Evolutionary conservation across 2,797 vertebrate genomes (phyloP).

Genomic region (Streptopelia turtur): DNA sequence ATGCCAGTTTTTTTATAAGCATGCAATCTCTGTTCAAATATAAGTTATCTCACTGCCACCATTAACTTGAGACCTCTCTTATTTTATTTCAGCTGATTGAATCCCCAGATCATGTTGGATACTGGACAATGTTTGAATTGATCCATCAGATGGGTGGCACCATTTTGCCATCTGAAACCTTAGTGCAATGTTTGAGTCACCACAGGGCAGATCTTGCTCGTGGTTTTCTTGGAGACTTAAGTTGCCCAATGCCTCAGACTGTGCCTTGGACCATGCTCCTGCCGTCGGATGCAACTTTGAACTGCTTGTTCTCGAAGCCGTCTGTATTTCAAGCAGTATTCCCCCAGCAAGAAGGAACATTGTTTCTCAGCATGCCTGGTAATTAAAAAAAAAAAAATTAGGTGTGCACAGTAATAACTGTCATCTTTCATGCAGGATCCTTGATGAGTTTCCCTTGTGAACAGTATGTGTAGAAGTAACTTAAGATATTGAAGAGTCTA

Average conservation of each 20-base stretch:
- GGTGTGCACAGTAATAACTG: neutral
- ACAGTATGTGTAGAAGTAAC: neutral
- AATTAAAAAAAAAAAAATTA: neutral
- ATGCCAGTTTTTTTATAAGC: neutral
- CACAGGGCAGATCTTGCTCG: neutral
- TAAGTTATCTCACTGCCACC: neutral
- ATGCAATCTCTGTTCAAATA: fast-evolving
- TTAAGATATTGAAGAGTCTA: neutral
- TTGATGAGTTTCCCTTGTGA: neutral
- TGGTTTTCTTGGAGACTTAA: neutral
- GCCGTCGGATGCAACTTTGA: constrained; percentile 80
- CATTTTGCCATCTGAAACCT: constrained; percentile 82
- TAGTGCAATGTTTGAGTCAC: constrained; percentile 62
- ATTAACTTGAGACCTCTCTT: neutral
- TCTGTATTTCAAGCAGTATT: constrained; percentile 80
- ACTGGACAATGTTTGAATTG: constrained; percentile 81
- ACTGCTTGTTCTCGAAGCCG: constrained; percentile 82
- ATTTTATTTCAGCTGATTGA: constrained; percentile 75
- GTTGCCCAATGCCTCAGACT: neutral
- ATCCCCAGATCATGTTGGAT: constrained; percentile 82
- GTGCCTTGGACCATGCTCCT: constrained; percentile 67
- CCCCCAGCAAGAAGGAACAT: constrained; percentile 74
- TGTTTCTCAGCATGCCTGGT: constrained; percentile 80
- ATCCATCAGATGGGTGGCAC: constrained; percentile 81
- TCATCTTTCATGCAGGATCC: neutral